phyloP scores from a whole-genome alignment of 2,113 vertebrate genomes.

The Oryzias woworae region DNA sequence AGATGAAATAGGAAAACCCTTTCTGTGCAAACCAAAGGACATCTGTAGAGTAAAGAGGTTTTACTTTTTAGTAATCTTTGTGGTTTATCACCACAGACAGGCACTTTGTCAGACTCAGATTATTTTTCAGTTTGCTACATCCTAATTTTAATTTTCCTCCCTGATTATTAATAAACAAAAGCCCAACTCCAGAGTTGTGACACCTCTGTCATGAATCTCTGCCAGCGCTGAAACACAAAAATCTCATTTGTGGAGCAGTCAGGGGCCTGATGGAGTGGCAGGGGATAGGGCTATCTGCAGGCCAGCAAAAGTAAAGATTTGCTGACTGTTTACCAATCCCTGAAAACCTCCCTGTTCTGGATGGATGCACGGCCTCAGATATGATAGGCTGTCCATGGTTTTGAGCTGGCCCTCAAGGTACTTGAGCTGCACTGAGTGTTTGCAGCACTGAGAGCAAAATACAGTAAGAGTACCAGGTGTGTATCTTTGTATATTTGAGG shows the following conservation, averaged over 20 bases:
- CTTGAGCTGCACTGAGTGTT: neutral
- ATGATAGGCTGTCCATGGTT: constrained; percentile 42
- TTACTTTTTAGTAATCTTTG: constrained; percentile 1
- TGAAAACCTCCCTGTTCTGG: constrained; percentile 23
- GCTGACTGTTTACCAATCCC: constrained; percentile 43
- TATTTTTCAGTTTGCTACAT: neutral
- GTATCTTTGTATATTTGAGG: neutral
- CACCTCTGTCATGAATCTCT: neutral
- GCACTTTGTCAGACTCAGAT: constrained; percentile 5
- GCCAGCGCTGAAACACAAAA: constrained; percentile 44
- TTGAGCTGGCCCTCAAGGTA: constrained; percentile 6
- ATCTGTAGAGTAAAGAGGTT: constrained; percentile 17
- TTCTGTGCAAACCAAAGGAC: constrained; percentile 35
- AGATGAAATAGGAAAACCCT: constrained; percentile 18
- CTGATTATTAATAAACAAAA: constrained; percentile 11
- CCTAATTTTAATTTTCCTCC: neutral
- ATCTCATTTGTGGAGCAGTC: constrained; percentile 60
- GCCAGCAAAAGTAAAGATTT: constrained; percentile 30
- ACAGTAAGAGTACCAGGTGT: constrained; percentile 25
- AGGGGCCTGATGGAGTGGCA: constrained; percentile 36
- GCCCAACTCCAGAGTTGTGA: constrained; percentile 6
- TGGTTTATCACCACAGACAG: constrained; percentile 12
- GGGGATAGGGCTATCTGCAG: constrained; percentile 9
- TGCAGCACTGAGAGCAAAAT: constrained; percentile 8
- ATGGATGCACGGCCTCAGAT: constrained; percentile 44